Percentiles rank a stretch among this genome's conserved stretches.
These are phyloP conservation scores for Macrostomum cliftonense DNA, from an alignment of 2,888 invertebrate genomes.

Conservation along the genomic window DNA sequence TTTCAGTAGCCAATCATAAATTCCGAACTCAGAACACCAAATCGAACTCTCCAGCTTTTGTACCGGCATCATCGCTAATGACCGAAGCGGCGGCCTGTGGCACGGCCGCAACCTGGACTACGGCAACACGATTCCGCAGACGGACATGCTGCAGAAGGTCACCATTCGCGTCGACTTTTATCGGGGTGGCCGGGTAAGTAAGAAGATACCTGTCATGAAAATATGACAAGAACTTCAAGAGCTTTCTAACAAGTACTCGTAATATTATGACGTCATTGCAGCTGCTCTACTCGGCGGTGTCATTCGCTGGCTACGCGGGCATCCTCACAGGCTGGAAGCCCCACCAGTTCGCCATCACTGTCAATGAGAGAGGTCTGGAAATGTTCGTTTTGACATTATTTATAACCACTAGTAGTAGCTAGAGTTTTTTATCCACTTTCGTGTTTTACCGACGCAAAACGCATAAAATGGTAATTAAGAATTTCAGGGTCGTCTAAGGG, in stretches of 20 bases:
- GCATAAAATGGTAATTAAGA: too few relatives aligned
- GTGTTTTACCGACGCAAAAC: too few relatives aligned
- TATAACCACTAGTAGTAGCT: too few relatives aligned
- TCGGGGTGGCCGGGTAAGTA: slow-evolving; percentile 19
- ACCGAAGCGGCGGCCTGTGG: slow-evolving; percentile 24
- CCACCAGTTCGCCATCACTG: slow-evolving; percentile 27
- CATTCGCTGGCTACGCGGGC: slow-evolving; percentile 33
- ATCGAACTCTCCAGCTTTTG: slow-evolving; percentile 20
- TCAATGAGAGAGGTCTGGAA: slow-evolving; percentile 27
- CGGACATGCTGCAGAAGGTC: slow-evolving; percentile 19
- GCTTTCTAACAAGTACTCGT: too few relatives aligned
- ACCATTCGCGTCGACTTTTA: slow-evolving; percentile 21
- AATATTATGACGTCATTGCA: too few relatives aligned
- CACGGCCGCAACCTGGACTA: slow-evolving; percentile 37
- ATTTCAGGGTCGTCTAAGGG: too few relatives aligned
- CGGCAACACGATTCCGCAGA: slow-evolving; percentile 15
- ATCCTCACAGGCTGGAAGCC: slow-evolving; percentile 32
- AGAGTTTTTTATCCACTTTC: too few relatives aligned
- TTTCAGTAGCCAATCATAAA: background rate
- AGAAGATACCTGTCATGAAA: background rate
- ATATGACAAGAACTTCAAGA: too few relatives aligned
- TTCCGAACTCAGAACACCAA: background rate
- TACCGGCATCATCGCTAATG: slow-evolving; percentile 36
- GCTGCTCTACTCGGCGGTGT: slow-evolving; percentile 27
- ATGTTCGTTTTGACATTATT: background rate